Base-by-base conservation (phyloP, 2,888 invertebrate species). In the Apeira syringaria region DNA sequence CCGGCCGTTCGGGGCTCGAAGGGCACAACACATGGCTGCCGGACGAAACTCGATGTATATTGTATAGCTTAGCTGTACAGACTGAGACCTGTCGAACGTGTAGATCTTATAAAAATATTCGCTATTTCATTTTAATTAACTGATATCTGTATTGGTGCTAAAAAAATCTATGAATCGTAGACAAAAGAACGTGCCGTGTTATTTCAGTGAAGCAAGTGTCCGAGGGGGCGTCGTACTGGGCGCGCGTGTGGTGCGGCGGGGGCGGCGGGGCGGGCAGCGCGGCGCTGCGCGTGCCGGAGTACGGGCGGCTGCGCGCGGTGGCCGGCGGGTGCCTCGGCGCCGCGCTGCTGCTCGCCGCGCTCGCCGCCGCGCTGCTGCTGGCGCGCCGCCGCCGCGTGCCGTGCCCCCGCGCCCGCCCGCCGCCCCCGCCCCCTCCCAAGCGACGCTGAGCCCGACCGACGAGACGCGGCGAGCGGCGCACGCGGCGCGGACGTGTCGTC, bases 221-320 rank as follows among this genome's bases (percentile, higher is more conserved):
- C 58, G 96, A 96, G 66, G 96, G 96, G 54, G 92, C 90, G 59
- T 91, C 88, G 35, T 96, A 96, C 74, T 91, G 92, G 63, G 94
- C 96, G 64, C 94, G 94, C 78, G 95, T 97, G 44, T 75, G 92
- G 47, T 94, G 96, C 74, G 91, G 17, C 96, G 64, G 93, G 94
- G 79, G 94, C 96, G 12, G 44, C 75, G 92, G 48, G 94, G 96
- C 64, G 93, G 93, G 92, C 30, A 92, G 91, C 56, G 90, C 94
- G 31, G 84, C 89, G 43, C 80, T 95, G 41, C 91, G 91, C 47
- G 94, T 95, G 59, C 95, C 96, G 27, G 92, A 93, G 33, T 94
- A 93, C 74, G 91, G 92, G 50, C 92, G 93, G 45, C 92, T 94
- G 74, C 91, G 94, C 40, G 94, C 94, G 17, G 92, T 94, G 53